A percentile compares a stretch with the other conserved stretches of the same genome.
phyloP scores from a whole-genome alignment of 1,140 invertebrate genomes.

The Anoplolepis gracilipes region DNA sequence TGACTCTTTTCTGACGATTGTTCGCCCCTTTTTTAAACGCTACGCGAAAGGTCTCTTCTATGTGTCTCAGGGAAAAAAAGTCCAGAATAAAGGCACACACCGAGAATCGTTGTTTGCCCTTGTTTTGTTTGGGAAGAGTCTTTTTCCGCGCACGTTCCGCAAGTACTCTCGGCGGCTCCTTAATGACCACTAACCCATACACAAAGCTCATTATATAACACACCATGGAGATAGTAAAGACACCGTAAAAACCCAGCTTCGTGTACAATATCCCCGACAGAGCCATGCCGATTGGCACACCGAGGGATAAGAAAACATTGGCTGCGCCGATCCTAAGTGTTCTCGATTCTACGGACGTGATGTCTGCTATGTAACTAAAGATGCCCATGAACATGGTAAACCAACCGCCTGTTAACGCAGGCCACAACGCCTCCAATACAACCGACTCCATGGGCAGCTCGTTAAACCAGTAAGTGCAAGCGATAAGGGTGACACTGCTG shows the following conservation, averaged over 20 bases:
- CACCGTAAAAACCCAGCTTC: slow-evolving; percentile 92
- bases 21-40: slow-evolving; percentile 91
- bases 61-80: slow-evolving; percentile 91
- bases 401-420: slow-evolving; percentile 93
- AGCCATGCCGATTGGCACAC: slow-evolving; percentile 92
- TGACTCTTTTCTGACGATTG: slow-evolving; percentile 90
- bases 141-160: slow-evolving; percentile 72
- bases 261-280: slow-evolving; percentile 90
- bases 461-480: slow-evolving; percentile 92
- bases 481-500: slow-evolving; percentile 91
- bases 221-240: slow-evolving; percentile 90
- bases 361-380: slow-evolving; percentile 95
- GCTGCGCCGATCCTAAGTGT: slow-evolving; percentile 94
- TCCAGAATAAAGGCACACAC: slow-evolving; percentile 84
- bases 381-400: slow-evolving; percentile 96
- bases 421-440: slow-evolving; percentile 91
- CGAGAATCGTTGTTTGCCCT: slow-evolving; percentile 73
- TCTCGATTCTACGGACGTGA: slow-evolving; percentile 92
- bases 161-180: slow-evolving; percentile 85
- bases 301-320: slow-evolving; percentile 93
- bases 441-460: slow-evolving; percentile 92
- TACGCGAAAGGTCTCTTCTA: slow-evolving; percentile 91
- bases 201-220: slow-evolving; percentile 91
- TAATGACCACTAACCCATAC: slow-evolving; percentile 89
- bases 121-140: slow-evolving; percentile 57